phyloP scores from a whole-genome alignment of 2,888 invertebrate species.

The Oscheius sp. region DNA sequence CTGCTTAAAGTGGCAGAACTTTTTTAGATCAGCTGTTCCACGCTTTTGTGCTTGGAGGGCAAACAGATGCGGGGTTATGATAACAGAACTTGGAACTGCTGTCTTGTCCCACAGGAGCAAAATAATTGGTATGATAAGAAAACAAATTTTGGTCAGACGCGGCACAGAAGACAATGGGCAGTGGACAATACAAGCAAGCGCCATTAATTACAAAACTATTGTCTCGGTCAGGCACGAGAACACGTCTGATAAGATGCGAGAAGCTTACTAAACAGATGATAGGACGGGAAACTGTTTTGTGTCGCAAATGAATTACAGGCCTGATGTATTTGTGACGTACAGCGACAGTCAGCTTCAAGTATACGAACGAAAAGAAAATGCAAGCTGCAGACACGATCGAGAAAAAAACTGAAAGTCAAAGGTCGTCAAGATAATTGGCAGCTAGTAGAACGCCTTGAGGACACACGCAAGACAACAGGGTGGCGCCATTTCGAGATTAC shows the following conservation, averaged over 20 bases:
- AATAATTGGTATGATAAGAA: neutral
- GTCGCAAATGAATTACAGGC: no score
- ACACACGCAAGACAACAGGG: conserved; percentile 6
- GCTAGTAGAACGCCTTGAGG: conserved; percentile 22
- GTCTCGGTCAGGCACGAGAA: no score
- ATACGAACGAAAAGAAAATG: no score
- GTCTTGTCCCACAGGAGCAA: neutral
- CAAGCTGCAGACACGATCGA: neutral
- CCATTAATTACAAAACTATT: no score
- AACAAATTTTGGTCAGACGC: neutral
- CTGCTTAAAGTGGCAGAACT: neutral
- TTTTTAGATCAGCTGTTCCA: conserved; percentile 27
- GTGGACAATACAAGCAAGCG: neutral
- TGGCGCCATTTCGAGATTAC: conserved; percentile 37
- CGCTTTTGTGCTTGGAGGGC: conserved; percentile 6
- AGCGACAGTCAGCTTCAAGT: no score
- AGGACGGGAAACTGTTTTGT: no score
- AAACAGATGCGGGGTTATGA: conserved; percentile 22
- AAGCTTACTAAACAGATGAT: no score
- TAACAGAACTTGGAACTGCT: conserved; percentile 5
- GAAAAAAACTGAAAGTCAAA: conserved; percentile 8
- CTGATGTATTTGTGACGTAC: no score
- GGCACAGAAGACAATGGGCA: neutral
- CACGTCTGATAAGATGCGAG: no score
- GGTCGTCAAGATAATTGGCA: conserved; percentile 2